phyloP scores from a whole-genome alignment of 1,140 invertebrate species.

The Nasonia longicornis region DNA sequence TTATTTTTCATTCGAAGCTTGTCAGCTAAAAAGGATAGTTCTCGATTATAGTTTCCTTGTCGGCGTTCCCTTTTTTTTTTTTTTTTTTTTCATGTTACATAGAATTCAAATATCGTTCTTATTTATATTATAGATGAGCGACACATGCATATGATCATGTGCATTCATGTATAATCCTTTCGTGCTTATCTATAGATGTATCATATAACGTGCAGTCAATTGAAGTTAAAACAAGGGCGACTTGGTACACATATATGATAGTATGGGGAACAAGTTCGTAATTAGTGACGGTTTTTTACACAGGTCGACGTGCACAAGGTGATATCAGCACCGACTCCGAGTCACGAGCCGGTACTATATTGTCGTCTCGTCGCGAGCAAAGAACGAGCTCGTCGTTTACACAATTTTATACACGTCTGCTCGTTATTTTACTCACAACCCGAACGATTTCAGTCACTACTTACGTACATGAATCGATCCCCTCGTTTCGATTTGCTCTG shows the following conservation, averaged over 20 bases:
- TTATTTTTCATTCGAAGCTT: constrained; percentile 36
- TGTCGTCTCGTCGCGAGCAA: constrained; percentile 1
- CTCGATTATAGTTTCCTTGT: constrained; percentile 16
- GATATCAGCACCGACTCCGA: constrained; percentile 23
- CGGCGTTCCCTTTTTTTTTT: constrained; percentile 6
- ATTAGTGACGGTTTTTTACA: constrained; percentile 56
- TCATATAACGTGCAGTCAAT: constrained; percentile 51
- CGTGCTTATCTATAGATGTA: constrained; percentile 35
- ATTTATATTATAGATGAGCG: background rate
- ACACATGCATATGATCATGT: background rate
- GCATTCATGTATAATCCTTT: constrained; percentile 17
- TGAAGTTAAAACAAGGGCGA: constrained; percentile 41
- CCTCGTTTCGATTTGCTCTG: constrained; percentile 5
- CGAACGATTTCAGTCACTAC: background rate
- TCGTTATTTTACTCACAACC: background rate
- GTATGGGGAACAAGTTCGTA: constrained; percentile 49
- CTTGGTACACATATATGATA: constrained; percentile 18
- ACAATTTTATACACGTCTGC: background rate
- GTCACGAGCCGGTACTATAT: background rate
- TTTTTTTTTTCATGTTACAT: background rate
- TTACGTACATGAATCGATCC: constrained; percentile 9
- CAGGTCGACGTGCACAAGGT: constrained; percentile 44
- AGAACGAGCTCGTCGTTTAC: constrained; percentile 11
- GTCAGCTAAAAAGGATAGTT: constrained; percentile 12
- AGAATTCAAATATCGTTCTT: constrained; percentile 23